Evolutionary conservation across 2,797 vertebrate genomes (phyloP).

Genomic region (Anguilla pacifica): DNA sequence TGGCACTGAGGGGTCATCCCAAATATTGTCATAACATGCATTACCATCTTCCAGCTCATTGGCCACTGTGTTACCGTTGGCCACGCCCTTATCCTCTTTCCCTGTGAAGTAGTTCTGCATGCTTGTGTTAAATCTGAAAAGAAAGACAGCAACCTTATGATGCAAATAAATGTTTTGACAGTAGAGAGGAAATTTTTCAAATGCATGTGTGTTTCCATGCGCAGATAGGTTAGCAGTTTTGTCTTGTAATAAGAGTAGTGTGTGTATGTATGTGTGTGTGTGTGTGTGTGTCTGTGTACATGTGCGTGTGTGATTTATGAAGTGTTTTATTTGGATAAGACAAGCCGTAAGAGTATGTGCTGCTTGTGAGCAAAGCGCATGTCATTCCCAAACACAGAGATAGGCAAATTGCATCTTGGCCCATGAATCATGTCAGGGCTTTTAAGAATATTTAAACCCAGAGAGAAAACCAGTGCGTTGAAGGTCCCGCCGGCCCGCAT

Average conservation of each 20-base stretch:
- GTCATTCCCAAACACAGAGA: too few relatives aligned
- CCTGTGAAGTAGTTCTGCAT: conserved; percentile 78
- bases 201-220: background rate
- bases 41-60: conserved; percentile 86
- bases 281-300: background rate
- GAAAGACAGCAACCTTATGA: background rate
- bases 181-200: background rate
- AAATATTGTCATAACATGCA: conserved; percentile 74
- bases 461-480: too few relatives aligned
- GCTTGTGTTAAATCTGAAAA: conserved; percentile 77
- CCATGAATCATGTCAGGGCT: too few relatives aligned
- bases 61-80: conserved; percentile 78
- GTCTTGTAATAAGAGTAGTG: background rate
- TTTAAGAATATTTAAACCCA: too few relatives aligned
- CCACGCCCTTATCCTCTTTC: conserved; percentile 67
- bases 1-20: conserved; percentile 82
- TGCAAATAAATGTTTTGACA: background rate
- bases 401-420: too few relatives aligned
- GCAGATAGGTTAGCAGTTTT: too few relatives aligned
- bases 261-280: background rate
- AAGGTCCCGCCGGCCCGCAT: too few relatives aligned
- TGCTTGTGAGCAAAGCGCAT: too few relatives aligned
- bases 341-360: too few relatives aligned
- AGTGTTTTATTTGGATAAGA: background rate
- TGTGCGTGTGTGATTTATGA: too few relatives aligned